phyloP scores from a whole-genome alignment of 2,113 vertebrate species.

The Sceloporus undulatus region DNA sequence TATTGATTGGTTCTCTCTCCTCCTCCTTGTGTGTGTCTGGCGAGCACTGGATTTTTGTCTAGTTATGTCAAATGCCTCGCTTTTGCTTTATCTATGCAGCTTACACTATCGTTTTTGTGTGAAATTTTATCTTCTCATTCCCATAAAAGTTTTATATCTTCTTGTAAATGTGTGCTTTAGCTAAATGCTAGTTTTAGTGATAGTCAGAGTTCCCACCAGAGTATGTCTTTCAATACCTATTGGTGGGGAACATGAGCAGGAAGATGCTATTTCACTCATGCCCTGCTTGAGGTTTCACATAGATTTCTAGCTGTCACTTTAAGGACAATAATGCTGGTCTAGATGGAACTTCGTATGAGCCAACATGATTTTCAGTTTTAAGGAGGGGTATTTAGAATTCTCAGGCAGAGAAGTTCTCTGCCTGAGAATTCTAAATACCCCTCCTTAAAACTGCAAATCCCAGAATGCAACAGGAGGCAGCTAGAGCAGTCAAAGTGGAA shows the following conservation, averaged over 20 bases:
- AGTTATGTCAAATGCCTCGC: constrained; percentile 7
- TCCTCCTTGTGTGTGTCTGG: background rate
- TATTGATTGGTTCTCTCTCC: constrained; percentile 39
- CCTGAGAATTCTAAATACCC: too few species aligned
- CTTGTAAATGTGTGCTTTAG: constrained; percentile 35
- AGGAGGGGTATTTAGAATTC: too few species aligned
- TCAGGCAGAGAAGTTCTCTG: too few species aligned
- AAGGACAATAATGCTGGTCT: background rate
- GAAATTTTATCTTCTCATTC: constrained; percentile 11
- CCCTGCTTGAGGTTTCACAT: background rate
- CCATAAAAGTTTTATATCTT: constrained; percentile 22
- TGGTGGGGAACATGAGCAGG: background rate
- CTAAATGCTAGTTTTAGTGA: constrained; percentile 45
- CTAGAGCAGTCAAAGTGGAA: too few species aligned
- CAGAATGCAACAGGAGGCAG: too few species aligned
- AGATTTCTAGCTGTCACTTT: background rate
- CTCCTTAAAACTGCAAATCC: too few species aligned
- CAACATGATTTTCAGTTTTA: background rate
- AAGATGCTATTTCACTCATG: background rate
- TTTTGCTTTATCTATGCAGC: constrained; percentile 14
- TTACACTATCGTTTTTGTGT: constrained; percentile 39
- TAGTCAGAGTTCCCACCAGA: constrained; percentile 6
- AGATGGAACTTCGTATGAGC: background rate
- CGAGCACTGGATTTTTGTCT: constrained; percentile 11
- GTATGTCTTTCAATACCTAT: background rate